These are phyloP conservation scores for Squalus acanthias DNA, from an alignment of 2,797 vertebrate species.

Conservation along the genomic window DNA sequence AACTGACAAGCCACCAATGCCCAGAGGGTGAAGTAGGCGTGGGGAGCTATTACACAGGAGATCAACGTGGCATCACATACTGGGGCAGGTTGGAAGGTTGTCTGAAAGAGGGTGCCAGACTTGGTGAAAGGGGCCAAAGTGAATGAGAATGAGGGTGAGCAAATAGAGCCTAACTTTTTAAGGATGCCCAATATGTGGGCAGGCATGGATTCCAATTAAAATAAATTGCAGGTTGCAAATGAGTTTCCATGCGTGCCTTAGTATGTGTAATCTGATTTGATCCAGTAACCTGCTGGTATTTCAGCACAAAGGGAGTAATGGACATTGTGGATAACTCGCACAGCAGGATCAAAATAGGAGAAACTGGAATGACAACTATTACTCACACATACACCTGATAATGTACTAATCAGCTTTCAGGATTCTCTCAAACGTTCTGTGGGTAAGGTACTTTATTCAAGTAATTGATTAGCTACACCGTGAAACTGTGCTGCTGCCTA, in stretches of 20 bases:
- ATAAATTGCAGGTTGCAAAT: background rate
- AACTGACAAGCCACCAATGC: background rate
- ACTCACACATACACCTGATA: background rate
- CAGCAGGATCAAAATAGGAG: background rate
- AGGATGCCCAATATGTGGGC: background rate
- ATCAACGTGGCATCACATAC: background rate
- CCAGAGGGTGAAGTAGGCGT: background rate
- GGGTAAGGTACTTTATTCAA: background rate
- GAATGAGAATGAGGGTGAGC: background rate
- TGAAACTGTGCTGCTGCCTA: background rate
- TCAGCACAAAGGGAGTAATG: background rate
- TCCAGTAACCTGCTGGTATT: background rate
- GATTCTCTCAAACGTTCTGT: background rate
- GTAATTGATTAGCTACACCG: background rate
- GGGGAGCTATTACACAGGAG: background rate
- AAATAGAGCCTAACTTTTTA: background rate
- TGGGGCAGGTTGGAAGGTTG: background rate
- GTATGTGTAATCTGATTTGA: background rate
- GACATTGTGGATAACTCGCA: background rate
- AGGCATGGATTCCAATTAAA: background rate
- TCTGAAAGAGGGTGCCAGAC: background rate
- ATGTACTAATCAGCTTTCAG: background rate
- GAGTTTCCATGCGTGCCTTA: background rate
- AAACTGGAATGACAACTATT: constrained; percentile 12
- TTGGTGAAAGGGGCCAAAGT: background rate